phyloP scores from a whole-genome alignment of 2,113 vertebrate genomes.

The Trogon surrucura region DNA sequence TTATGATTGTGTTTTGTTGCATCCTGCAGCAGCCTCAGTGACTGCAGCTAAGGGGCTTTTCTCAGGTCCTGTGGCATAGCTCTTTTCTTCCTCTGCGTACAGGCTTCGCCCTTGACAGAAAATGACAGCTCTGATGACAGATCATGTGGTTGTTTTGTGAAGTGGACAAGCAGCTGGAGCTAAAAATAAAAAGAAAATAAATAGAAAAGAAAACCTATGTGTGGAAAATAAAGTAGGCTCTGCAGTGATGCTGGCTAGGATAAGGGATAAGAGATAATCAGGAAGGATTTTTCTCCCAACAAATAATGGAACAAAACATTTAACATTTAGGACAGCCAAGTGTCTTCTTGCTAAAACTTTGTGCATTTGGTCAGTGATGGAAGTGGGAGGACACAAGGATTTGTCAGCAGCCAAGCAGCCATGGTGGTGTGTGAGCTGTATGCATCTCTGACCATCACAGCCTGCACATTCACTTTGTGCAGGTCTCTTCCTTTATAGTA shows the following conservation, averaged over 20 bases:
- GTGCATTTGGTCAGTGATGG: background rate
- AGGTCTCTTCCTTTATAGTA: background rate
- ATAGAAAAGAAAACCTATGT: slow-evolving; percentile 14
- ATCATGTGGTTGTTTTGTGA: slow-evolving; percentile 39
- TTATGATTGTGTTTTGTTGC: background rate
- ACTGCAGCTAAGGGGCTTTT: slow-evolving; percentile 44
- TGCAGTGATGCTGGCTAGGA: background rate
- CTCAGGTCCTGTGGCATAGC: slow-evolving; percentile 35
- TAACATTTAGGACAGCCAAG: background rate
- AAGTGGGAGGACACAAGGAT: background rate
- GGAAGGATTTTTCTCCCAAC: background rate
- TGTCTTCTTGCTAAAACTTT: background rate
- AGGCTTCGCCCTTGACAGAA: slow-evolving; percentile 31
- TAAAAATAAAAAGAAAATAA: slow-evolving; percentile 43
- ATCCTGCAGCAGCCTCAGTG: background rate
- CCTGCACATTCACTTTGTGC: background rate
- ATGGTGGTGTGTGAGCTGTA: background rate
- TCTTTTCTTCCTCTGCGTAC: background rate
- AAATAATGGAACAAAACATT: background rate
- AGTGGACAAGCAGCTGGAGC: slow-evolving; percentile 47
- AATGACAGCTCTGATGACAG: slow-evolving; percentile 50
- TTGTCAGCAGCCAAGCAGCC: background rate
- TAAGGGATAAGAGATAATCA: background rate
- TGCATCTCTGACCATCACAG: background rate
- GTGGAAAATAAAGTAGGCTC: slow-evolving; percentile 17